These are phyloP conservation scores for Xylocampa areola DNA, from an alignment of 2,888 invertebrate species.

Conservation along the genomic window DNA sequence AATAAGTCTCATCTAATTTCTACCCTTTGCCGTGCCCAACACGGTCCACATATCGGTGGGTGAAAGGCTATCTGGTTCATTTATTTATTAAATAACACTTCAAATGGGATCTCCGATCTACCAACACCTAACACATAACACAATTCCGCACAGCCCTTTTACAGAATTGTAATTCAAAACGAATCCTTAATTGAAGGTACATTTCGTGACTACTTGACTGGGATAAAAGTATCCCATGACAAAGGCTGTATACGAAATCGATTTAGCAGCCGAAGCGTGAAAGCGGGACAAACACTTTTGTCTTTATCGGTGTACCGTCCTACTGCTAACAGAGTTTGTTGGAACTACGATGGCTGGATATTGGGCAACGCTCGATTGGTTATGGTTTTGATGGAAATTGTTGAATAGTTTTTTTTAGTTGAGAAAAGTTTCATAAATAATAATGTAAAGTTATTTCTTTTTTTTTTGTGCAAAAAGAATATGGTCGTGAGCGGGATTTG, in stretches of 20 bases:
- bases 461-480: too few relatives aligned
- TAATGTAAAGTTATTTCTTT: too few relatives aligned
- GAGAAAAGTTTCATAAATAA: too few relatives aligned
- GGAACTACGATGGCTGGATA: too few relatives aligned
- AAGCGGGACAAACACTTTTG: constrained; percentile 8
- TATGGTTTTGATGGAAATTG: too few relatives aligned
- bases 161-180: constrained; percentile 23
- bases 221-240: constrained; percentile 10
- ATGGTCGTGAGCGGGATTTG: too few relatives aligned
- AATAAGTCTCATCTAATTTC: too few relatives aligned
- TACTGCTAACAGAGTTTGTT: background rate
- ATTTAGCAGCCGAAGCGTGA: constrained; percentile 8
- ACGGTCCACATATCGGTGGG: too few relatives aligned
- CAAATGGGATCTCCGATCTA: background rate
- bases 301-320: background rate
- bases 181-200: constrained; percentile 12
- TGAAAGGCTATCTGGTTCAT: too few relatives aligned
- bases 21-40: too few relatives aligned
- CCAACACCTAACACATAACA: constrained; percentile 3
- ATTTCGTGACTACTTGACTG: constrained; percentile 2
- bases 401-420: too few relatives aligned
- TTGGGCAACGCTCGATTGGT: background rate
- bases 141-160: constrained; percentile 24
- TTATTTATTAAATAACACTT: too few relatives aligned
- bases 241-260: constrained; percentile 2